Evolutionary conservation across 2,113 vertebrate genomes (phyloP).

Genomic region (Hippopotamus amphibius): DNA sequence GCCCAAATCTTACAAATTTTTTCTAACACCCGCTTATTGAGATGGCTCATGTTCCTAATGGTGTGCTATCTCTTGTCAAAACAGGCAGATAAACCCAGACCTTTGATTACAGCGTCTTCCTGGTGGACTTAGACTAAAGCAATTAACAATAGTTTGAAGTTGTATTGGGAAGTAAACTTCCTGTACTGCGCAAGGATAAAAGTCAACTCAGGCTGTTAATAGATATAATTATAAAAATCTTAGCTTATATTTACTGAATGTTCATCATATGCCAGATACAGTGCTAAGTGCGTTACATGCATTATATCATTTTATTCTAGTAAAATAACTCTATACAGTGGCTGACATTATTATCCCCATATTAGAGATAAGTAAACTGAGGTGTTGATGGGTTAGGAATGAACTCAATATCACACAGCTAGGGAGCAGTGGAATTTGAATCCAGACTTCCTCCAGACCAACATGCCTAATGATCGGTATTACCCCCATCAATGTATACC

Average conservation of each 20-base stretch:
- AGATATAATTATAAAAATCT: background rate
- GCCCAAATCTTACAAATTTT: background rate
- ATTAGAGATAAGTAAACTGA: background rate
- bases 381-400: background rate
- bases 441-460: background rate
- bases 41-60: background rate
- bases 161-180: background rate
- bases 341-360: background rate
- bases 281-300: background rate
- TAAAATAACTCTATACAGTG: background rate
- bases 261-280: background rate
- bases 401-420: background rate
- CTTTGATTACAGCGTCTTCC: background rate
- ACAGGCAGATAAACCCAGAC: background rate
- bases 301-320: background rate
- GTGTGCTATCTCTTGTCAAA: background rate
- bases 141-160: background rate
- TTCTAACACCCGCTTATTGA: background rate
- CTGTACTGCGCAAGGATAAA: background rate
- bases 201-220: background rate
- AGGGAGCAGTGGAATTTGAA: background rate
- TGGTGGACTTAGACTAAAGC: background rate
- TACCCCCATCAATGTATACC: background rate
- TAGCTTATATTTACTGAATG: conserved; percentile 33
- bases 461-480: background rate